Evolutionary conservation across 2,797 vertebrate genomes (phyloP).

Genomic region (Ctenochaetus hawaiiensis): DNA sequence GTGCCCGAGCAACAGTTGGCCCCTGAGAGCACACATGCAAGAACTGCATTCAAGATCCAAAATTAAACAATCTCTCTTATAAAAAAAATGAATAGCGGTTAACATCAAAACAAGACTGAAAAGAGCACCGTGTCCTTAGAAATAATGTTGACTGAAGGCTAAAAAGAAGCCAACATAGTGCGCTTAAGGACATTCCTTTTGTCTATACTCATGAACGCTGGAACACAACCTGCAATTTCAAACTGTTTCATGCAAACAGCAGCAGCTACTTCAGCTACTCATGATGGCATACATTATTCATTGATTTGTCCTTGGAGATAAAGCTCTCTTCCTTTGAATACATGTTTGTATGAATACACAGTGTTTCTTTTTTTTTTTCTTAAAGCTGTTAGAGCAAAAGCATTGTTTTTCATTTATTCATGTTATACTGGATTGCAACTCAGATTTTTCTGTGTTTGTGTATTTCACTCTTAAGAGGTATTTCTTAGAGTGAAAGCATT

Average conservation of each 20-base stretch:
- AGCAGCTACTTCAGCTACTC: conserved; percentile 18
- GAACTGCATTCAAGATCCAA: conserved; percentile 21
- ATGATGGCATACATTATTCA: conserved; percentile 22
- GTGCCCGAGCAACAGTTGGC: conserved; percentile 43
- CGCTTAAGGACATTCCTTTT: not conserved
- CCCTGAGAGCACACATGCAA: conserved; percentile 1
- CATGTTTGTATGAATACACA: not conserved
- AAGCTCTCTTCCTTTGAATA: conserved; percentile 24
- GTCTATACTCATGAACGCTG: not conserved
- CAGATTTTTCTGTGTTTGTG: not conserved
- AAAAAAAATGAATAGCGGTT: not conserved
- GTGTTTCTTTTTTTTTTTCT: too few relatives aligned
- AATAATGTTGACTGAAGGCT: not conserved
- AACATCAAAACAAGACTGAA: not conserved
- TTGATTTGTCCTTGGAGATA: conserved; percentile 45
- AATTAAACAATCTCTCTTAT: not conserved
- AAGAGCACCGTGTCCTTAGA: not conserved
- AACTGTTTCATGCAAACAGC: conserved; percentile 16
- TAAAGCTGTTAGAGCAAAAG: too few relatives aligned
- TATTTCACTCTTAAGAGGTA: not conserved
- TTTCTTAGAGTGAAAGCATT: conserved; percentile 1
- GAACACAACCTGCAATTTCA: conserved; percentile 9
- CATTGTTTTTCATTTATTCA: conserved; percentile 8
- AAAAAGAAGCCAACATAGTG: not conserved
- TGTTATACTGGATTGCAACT: not conserved